phyloP scores from a whole-genome alignment of 2,113 vertebrate genomes.

The Spea multiplicata region DNA sequence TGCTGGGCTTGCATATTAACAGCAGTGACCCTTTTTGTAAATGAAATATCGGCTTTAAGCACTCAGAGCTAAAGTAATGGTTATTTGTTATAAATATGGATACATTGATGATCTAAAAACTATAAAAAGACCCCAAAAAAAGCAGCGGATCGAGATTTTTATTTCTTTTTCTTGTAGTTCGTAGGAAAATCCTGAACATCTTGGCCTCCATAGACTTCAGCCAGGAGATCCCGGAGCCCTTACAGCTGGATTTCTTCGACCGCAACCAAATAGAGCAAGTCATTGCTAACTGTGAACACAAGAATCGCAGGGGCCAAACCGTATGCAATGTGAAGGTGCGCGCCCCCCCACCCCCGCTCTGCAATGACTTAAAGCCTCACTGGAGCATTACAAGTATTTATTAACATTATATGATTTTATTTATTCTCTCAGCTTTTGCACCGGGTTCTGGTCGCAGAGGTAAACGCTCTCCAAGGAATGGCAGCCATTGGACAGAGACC shows the following conservation, averaged over 20 bases:
- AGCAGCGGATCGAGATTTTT: conserved; percentile 11
- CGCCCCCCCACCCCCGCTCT: background rate
- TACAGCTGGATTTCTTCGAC: conserved; percentile 97
- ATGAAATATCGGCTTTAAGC: too few relatives aligned
- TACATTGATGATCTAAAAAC: background rate
- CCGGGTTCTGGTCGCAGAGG: conserved; percentile 90
- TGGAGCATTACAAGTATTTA: too few relatives aligned
- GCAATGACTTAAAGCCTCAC: too few relatives aligned
- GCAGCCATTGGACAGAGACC: conserved; percentile 95
- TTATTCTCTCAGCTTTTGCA: conserved; percentile 77
- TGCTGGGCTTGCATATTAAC: too few relatives aligned
- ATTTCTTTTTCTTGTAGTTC: conserved; percentile 68
- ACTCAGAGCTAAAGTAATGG: too few relatives aligned
- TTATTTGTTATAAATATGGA: background rate
- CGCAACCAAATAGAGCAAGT: conserved; percentile 92
- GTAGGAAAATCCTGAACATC: conserved; percentile 91
- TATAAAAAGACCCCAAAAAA: too few relatives aligned
- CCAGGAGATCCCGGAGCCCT: conserved; percentile 89
- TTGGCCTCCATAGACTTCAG: conserved; percentile 93
- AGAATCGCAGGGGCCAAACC: conserved; percentile 87
- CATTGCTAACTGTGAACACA: conserved; percentile 93
- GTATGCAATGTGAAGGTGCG: conserved; percentile 93
- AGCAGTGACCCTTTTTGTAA: too few relatives aligned
- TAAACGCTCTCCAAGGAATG: conserved; percentile 95
- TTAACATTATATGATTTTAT: background rate